Evolutionary conservation across 2,113 vertebrate species (phyloP), one percentile per base, ranked within the genome.

Genomic region (Plotosus lineatus): DNA sequence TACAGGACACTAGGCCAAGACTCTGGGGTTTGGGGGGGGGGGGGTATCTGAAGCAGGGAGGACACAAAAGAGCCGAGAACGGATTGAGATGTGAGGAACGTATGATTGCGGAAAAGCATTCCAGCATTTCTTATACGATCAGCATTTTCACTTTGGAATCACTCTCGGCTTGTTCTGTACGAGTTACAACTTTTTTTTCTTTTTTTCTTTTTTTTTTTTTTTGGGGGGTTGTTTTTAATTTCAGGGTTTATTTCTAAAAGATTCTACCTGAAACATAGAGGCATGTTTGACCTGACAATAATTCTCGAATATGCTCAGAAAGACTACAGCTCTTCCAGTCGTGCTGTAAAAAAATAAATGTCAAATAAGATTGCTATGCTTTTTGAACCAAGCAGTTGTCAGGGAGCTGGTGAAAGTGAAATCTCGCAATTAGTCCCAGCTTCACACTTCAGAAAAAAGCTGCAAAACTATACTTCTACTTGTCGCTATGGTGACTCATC

Each of bases 151-250:
- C 26, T 78, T 66, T 63, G 33, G 42, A 68, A 58, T 31, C 60
- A 75, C 17, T 15, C 44, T 75, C 44, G 11, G 36, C 38, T 40
- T 77, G 12, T 82, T 85, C 48, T 63, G 21, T 68, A 51, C 46
- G 40, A 74, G 68, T 85, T 79, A 75, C 77, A n/a, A n/a, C n/a
- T n/a, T 17, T 53, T 53, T 23, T 53, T 60, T 86, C 88, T 85
- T 90, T 90, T 84, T 85, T 87, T 82, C 84, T 4, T 55, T 86
- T 89, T 82, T 53, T 66, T 51, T n/a, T n/a, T n/a, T n/a, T n/a
- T n/a, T n/a, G n/a, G n/a, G n/a, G n/a, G n/a, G n/a, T n/a, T n/a
- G n/a, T n/a, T n/a, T n/a, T n/a, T n/a, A n/a, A 19, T 65, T 75
- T 26, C 12, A 26, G 84, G 86, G 83, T 63, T 42, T 75, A 33